These are phyloP conservation scores for Stenotaenia linearis DNA, from an alignment of 2,888 invertebrate genomes.

Conservation along the genomic window DNA sequence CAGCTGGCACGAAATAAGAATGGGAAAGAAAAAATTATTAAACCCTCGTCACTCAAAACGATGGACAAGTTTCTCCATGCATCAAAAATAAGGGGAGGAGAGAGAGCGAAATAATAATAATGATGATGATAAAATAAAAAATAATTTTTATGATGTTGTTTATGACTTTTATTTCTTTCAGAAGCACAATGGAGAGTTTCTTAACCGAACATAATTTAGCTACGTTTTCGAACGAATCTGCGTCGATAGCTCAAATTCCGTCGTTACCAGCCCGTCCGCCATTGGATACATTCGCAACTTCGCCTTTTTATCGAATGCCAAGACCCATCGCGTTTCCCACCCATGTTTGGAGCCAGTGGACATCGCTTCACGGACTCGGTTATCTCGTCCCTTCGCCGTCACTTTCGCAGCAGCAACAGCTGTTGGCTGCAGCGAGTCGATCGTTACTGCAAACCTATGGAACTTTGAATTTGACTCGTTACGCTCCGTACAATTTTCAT, in stretches of 20 bases:
- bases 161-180: constrained; percentile 2
- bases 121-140: background rate
- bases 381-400: constrained; percentile 54
- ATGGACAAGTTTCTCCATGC: constrained; percentile 1
- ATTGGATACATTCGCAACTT: background rate
- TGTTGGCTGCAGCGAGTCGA: constrained; percentile 52
- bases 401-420: constrained; percentile 57
- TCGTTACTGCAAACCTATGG: constrained; percentile 3
- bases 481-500: constrained; percentile 21
- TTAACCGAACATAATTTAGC: constrained; percentile 34
- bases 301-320: constrained; percentile 28
- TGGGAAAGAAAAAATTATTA: constrained; percentile 17
- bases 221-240: background rate
- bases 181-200: constrained; percentile 36
- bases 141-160: background rate
- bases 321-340: constrained; percentile 38
- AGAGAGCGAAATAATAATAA: background rate
- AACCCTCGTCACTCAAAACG: constrained; percentile 24
- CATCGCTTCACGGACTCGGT: constrained; percentile 54
- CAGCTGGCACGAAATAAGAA: constrained; percentile 21
- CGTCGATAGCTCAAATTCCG: background rate
- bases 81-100: constrained; percentile 4
- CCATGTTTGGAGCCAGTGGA: constrained; percentile 65
- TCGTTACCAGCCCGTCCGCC: background rate
- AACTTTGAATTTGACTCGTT: constrained; percentile 15